Evolutionary conservation across 2,888 invertebrate species (phyloP), one percentile per base, ranked within the genome.

Genomic region (Lottia gigantea): DNA sequence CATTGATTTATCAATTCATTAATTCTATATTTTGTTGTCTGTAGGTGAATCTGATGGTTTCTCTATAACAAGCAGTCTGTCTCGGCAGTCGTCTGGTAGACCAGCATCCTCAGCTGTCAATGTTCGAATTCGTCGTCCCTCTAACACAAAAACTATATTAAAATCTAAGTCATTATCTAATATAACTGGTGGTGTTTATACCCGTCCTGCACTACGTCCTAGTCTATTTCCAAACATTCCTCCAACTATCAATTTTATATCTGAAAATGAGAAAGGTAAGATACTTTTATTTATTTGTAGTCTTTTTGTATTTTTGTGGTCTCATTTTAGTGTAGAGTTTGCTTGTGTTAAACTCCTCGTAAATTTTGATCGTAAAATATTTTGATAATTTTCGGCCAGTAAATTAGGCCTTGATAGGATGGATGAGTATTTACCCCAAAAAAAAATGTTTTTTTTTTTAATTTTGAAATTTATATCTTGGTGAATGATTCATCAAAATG

Each of bases 181-280:
- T 11, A 62, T 68, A 15, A 74, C 76, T 11, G 69, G 76, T 11
- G 78, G 79, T 49, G 68, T 68, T 16, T 70, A 73, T 0, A 69
- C 78, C 1, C 78, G 79, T 19, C 83, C 87, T 16, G 83, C 85
- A 4, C 78, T 88, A 11, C 85, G 80, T 14, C 75, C 77, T 15
- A 87, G 87, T 77, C 79, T 87, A 62, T 89, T 89, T 72, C 76
- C 83, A 0, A 82, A 85, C 64, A 85, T 89, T 45, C 89, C 89
- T 55, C 96, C 96, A 0, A 95, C 94, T 86, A 92, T 97, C 70
- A 92, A 92, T 81, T 97, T 97, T 89, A 91, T 93, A 66, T 89
- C 91, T 0, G 93, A 93, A 87, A 94, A 95, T 78, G 91, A 92
- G 74, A 90, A 89, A 91, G 78, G 90, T 89, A 73, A 64, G 65